Evolutionary conservation across 2,888 invertebrate species (phyloP).

Genomic region (Epicampocera succincta): DNA sequence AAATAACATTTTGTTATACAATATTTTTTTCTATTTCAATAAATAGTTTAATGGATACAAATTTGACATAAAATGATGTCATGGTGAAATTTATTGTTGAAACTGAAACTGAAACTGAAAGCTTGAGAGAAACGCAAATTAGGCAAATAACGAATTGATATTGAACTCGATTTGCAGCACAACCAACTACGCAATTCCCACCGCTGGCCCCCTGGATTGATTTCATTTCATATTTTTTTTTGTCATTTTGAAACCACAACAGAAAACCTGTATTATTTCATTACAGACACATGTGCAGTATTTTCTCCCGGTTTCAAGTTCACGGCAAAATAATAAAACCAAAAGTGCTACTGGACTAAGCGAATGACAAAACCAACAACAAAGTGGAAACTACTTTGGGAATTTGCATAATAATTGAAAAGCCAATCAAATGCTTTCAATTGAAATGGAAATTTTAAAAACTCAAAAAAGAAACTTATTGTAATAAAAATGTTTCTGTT

Average conservation of each 20-base stretch:
- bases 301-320: conserved; percentile 60
- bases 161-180: background rate
- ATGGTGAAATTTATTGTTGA: conserved; percentile 12
- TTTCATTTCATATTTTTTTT: background rate
- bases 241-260: background rate
- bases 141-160: conserved; percentile 11
- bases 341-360: background rate
- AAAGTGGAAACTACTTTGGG: conserved; percentile 4
- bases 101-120: background rate
- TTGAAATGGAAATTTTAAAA: too few species aligned
- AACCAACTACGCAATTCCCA: background rate
- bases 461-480: too few species aligned
- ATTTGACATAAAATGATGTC: background rate
- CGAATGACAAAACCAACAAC: background rate
- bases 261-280: background rate
- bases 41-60: too few species aligned
- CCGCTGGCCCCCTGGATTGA: background rate
- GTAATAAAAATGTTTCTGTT: background rate
- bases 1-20: too few species aligned
- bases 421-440: too few species aligned
- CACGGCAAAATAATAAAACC: conserved; percentile 49
- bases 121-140: background rate
- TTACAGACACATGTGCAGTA: background rate
- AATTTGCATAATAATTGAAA: conserved; percentile 24
- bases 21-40: too few species aligned